Conservation (phyloP, 2,113 vertebrate species). For the Eonycteris spelaea region DNA sequence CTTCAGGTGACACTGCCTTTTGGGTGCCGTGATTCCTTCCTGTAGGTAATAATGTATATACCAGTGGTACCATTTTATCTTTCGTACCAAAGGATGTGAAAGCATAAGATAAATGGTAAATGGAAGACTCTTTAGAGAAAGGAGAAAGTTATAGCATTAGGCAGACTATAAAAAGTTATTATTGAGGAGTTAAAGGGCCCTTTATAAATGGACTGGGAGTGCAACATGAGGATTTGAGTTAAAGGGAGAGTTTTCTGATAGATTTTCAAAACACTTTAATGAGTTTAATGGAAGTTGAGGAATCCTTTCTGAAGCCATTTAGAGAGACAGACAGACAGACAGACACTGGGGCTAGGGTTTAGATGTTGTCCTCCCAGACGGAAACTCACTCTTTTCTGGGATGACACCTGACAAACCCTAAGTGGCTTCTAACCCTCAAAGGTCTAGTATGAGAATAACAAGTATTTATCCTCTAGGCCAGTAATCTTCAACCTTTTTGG, state of each 20-base stretch:
- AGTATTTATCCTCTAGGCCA: not conserved
- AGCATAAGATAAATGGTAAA: not conserved
- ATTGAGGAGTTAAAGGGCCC: not conserved
- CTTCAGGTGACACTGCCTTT: not conserved
- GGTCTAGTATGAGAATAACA: not conserved
- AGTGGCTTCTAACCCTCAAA: not conserved
- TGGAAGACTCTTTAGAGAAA: conserved; percentile 13
- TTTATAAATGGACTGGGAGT: conserved; percentile 14
- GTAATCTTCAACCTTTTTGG: too few species aligned
- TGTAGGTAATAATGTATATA: not conserved
- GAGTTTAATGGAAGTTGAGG: not conserved
- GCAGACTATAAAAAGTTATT: not conserved
- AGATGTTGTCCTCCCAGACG: not conserved
- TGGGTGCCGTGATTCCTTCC: not conserved
- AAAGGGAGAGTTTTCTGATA: not conserved
- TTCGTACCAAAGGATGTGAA: not conserved
- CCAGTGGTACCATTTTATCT: not conserved
- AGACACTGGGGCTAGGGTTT: not conserved
- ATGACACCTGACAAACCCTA: not conserved
- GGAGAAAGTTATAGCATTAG: not conserved
- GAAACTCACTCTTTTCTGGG: not conserved
- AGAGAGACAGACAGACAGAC: not conserved
- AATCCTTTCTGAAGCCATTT: not conserved
- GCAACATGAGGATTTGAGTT: not conserved
- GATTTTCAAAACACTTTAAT: conserved; percentile 22